Evolutionary conservation across 2,888 invertebrate species (phyloP).

Genomic region (Altica lythri): DNA sequence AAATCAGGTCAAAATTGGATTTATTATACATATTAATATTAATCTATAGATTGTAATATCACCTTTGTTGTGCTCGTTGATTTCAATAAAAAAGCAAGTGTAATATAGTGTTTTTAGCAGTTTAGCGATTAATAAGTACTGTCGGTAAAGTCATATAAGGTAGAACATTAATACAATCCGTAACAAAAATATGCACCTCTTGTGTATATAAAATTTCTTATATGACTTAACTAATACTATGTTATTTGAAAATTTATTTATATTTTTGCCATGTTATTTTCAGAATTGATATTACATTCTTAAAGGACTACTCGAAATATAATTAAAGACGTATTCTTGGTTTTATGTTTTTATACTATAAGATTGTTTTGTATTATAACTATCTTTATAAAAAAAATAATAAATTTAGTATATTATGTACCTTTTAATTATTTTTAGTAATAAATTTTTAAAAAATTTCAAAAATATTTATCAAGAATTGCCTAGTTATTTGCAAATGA

Average conservation of each 20-base stretch:
- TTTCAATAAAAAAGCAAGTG: conserved; percentile 49
- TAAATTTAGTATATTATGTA: conserved; percentile 34
- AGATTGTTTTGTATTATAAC: conserved; percentile 42
- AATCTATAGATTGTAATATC: conserved; percentile 54
- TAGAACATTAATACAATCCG: not conserved
- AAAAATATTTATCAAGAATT: too few species aligned
- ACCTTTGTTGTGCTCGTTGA: conserved; percentile 55
- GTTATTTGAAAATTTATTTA: conserved; percentile 19
- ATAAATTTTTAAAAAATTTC: conserved; percentile 4
- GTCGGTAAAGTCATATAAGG: conserved; percentile 4
- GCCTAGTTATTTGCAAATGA: too few species aligned
- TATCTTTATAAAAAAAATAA: conserved; percentile 42
- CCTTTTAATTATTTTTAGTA: conserved; percentile 10
- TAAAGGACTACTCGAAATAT: conserved; percentile 31
- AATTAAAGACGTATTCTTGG: too few species aligned
- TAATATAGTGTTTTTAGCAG: conserved; percentile 52
- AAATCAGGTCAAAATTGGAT: conserved; percentile 40
- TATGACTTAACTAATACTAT: not conserved
- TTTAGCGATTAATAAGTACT: conserved; percentile 42
- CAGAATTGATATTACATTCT: conserved; percentile 33
- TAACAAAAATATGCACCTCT: not conserved
- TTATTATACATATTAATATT: conserved; percentile 49
- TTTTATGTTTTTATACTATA: conserved; percentile 36
- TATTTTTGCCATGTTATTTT: conserved; percentile 34
- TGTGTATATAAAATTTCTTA: not conserved